Evolutionary conservation across 2,888 invertebrate genomes (phyloP).

Genomic region (Tanytarsus gracilentus): DNA sequence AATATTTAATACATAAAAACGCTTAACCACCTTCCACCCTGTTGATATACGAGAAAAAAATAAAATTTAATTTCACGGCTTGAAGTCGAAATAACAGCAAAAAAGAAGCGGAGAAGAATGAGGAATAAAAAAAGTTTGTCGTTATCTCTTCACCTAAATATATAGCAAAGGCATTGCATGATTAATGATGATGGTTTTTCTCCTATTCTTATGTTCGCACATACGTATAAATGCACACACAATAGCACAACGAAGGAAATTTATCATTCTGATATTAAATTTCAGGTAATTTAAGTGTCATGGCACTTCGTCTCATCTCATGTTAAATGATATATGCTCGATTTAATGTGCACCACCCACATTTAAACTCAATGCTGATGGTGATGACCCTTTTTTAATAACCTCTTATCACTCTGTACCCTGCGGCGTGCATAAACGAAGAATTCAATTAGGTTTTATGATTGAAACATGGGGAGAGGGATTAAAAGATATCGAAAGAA

Average conservation of each 20-base stretch:
- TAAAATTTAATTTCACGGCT: too few species aligned
- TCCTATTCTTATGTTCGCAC: background rate
- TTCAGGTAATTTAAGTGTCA: constrained; percentile 1
- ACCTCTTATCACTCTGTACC: too few species aligned
- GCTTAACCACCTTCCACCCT: too few species aligned
- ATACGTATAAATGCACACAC: background rate
- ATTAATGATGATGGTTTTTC: constrained; percentile 16
- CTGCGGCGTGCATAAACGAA: too few species aligned
- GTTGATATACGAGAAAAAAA: too few species aligned
- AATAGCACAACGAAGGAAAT: background rate
- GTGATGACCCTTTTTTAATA: background rate
- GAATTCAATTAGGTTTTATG: too few species aligned
- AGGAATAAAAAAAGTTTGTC: constrained; percentile 3
- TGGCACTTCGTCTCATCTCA: constrained; percentile 4
- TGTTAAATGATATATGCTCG: too few species aligned
- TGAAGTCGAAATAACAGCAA: background rate
- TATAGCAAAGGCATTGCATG: background rate
- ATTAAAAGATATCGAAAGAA: too few species aligned
- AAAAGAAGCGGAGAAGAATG: background rate
- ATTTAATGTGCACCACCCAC: background rate
- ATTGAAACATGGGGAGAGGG: too few species aligned
- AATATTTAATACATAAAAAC: too few species aligned
- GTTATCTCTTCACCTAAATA: background rate
- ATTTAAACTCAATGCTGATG: background rate
- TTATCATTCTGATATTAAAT: constrained; percentile 16